These are phyloP conservation scores for Wasmannia auropunctata DNA, from an alignment of 1,140 invertebrate genomes.

Conservation along the genomic window DNA sequence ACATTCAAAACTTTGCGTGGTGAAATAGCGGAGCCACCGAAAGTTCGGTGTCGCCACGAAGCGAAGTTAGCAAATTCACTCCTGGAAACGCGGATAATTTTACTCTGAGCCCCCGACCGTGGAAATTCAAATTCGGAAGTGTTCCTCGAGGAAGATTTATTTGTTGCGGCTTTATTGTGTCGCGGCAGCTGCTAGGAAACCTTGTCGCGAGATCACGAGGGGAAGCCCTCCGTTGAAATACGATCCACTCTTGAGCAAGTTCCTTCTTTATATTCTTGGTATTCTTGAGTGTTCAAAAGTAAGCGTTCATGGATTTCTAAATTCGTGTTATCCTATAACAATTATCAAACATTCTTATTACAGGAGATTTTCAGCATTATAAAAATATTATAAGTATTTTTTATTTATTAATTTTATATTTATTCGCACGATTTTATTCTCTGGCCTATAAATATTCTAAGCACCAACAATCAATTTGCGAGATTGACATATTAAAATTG, in stretches of 20 bases:
- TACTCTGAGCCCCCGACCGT: constrained; percentile 26
- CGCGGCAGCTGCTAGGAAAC: constrained; percentile 31
- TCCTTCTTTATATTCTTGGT: constrained; percentile 16
- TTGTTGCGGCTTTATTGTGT: constrained; percentile 53
- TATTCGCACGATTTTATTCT: not conserved
- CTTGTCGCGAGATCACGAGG: constrained; percentile 17
- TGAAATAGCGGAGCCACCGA: constrained; percentile 41
- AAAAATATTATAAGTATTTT: not conserved
- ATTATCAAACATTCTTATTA: not conserved
- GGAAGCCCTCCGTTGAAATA: constrained; percentile 29
- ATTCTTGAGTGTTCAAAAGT: not conserved
- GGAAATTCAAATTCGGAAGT: constrained; percentile 56
- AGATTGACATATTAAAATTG: not conserved
- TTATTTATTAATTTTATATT: not conserved
- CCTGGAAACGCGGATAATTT: constrained; percentile 53
- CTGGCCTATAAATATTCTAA: not conserved
- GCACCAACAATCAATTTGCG: not conserved
- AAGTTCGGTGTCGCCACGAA: constrained; percentile 40
- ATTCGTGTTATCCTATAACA: not conserved
- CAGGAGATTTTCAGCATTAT: not conserved
- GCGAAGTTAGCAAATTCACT: constrained; percentile 57
- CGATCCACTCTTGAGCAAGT: constrained; percentile 13
- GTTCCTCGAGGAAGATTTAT: constrained; percentile 51
- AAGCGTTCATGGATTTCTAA: not conserved
- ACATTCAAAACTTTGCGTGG: constrained; percentile 49